These are phyloP conservation scores for Onychorhynchus coronatus DNA, from an alignment of 2,113 vertebrate species.

Conservation along the genomic window DNA sequence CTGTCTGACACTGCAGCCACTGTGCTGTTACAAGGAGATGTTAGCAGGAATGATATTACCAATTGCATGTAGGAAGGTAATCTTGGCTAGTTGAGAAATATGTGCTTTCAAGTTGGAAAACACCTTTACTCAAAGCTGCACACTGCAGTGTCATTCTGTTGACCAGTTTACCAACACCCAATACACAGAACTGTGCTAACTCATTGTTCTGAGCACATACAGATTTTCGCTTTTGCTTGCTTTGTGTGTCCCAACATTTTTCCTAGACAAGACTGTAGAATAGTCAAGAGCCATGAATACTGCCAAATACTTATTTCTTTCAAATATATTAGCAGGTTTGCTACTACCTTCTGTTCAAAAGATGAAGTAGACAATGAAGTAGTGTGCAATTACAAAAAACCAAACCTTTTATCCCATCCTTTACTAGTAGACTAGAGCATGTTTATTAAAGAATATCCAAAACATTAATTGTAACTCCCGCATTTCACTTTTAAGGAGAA, in stretches of 20 bases:
- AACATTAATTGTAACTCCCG: background rate
- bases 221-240: background rate
- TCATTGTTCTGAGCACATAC: background rate
- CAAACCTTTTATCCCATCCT: background rate
- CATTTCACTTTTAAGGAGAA: background rate
- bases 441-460: background rate
- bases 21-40: background rate
- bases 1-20: background rate
- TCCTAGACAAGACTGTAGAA: background rate
- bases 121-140: background rate
- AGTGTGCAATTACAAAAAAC: rapidly evolving
- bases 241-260: background rate
- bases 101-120: background rate
- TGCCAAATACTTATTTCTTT: background rate
- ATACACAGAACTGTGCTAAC: background rate
- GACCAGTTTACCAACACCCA: background rate
- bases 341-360: background rate
- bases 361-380: background rate
- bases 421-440: background rate
- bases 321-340: background rate
- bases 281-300: background rate
- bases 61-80: background rate
- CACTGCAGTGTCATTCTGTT: background rate
- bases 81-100: background rate
- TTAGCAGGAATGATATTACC: background rate